Evolutionary conservation across 2,888 invertebrate species (phyloP).

Genomic region (Rhamnusium bicolor): DNA sequence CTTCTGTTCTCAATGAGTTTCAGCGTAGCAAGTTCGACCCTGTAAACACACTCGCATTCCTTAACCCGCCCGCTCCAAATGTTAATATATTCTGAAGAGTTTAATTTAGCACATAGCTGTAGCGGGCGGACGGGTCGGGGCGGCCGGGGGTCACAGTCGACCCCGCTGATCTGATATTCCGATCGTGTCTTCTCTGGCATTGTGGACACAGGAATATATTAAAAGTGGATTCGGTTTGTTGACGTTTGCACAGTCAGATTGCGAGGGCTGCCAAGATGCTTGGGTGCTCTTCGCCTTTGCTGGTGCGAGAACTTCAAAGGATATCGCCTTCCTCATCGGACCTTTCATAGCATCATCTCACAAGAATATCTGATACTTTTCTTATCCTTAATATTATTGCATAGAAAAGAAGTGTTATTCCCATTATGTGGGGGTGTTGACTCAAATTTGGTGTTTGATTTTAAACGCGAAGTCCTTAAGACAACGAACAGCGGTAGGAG

Average conservation of each 20-base stretch:
- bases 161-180: conserved; percentile 68
- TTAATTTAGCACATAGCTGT: conserved; percentile 72
- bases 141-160: conserved; percentile 48
- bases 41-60: conserved; percentile 54
- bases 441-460: conserved; percentile 11
- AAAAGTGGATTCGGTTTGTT: conserved; percentile 71
- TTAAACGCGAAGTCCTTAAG: neutral
- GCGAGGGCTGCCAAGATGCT: conserved; percentile 51
- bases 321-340: conserved; percentile 59
- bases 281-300: conserved; percentile 42
- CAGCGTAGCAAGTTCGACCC: conserved; percentile 1
- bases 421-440: conserved; percentile 30
- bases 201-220: conserved; percentile 72
- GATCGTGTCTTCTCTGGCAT: conserved; percentile 69
- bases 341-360: conserved; percentile 44
- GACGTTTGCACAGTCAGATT: conserved; percentile 69
- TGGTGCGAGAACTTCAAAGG: conserved; percentile 65
- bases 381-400: conserved; percentile 47
- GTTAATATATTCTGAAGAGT: conserved; percentile 72
- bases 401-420: conserved; percentile 36
- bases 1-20: neutral
- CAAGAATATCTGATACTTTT: conserved; percentile 50
- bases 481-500: neutral
- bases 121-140: conserved; percentile 60
- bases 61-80: conserved; percentile 67